Conservation (phyloP, 1,140 invertebrate genomes). For the Cherax quadricarinatus region DNA sequence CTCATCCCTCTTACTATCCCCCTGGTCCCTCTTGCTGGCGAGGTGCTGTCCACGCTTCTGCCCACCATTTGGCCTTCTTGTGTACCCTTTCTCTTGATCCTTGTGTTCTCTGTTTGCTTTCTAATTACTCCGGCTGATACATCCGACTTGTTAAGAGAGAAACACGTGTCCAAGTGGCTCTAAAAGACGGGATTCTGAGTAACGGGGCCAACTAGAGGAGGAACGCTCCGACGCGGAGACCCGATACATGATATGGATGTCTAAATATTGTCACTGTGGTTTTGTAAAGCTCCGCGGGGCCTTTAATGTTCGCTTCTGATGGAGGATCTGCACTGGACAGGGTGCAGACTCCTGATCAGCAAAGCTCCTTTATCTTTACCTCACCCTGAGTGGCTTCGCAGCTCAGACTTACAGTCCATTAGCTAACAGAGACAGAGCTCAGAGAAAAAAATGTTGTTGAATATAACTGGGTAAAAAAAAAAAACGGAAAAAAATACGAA, state of each 20-base stretch:
- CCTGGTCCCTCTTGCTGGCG: background rate
- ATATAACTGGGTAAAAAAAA: no score
- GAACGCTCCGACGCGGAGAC: conserved; percentile 17
- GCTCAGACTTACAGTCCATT: background rate
- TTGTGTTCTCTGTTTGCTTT: conserved; percentile 21
- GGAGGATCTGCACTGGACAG: background rate
- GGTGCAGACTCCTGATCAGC: background rate
- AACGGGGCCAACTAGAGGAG: conserved; percentile 24
- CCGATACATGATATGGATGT: conserved; percentile 69
- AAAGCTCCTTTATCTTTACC: no score
- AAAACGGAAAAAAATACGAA: no score
- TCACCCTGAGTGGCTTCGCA: background rate
- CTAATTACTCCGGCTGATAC: conserved; percentile 34
- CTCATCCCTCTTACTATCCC: background rate
- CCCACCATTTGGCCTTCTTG: conserved; percentile 23
- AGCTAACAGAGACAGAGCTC: background rate
- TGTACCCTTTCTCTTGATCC: conserved; percentile 33
- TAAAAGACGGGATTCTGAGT: background rate
- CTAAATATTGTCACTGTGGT: conserved; percentile 69
- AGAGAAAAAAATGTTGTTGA: background rate
- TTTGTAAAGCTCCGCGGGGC: conserved; percentile 62
- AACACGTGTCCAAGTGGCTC: background rate
- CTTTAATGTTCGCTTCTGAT: conserved; percentile 65
- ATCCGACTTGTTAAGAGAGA: background rate
- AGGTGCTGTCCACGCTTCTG: background rate